Evolutionary conservation across 2,797 vertebrate species (phyloP), one percentile per base, ranked within the genome.

Genomic region (Cichlasoma orientale): DNA sequence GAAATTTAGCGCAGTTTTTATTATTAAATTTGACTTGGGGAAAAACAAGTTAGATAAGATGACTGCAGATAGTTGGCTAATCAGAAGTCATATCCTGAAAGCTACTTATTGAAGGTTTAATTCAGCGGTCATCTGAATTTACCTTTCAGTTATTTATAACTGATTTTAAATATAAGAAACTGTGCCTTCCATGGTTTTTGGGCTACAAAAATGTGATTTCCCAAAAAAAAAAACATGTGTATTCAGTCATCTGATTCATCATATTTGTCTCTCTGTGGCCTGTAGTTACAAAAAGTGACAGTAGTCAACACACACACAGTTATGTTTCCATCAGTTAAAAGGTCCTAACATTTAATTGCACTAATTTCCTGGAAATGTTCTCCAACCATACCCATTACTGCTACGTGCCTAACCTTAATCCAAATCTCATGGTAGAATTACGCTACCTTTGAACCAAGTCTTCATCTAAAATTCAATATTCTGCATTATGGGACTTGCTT

Each of bases 241-340:
- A n/a, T 53, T 58, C 63, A 55, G n/a, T 41, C 61, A 31, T 75
- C 36, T 56, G 16, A 53, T 58, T 68, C 16, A 31, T 38, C 27
- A 57, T 14, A 38, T 77, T 29, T 14, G 66, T 71, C 18, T 63
- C 58, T 77, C 18, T 59, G 19, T 78, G 66, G 70, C 8, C 57
- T 82, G 13, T 21, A 59, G 41, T 66, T 47, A 29, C 10, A 57
- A 41, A 41, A 80, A 63, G 53, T 76, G 53, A 23, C 18, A 56
- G 38, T 19, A 12, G 14, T 5, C 68, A 25, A 74, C 27, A 68
- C 10, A 1, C 21, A n/a, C 25, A 14, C 21, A 63, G 59, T 31
- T 23, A 16, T 55, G 56, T 31, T 56, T 57, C 12, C 16, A 10
- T 57, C 8, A 68, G 14, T 59, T 44, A 9, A 55, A 16, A 52